Conservation (phyloP, 1,140 invertebrate species). For the Pseudomyrmex gracilis region DNA sequence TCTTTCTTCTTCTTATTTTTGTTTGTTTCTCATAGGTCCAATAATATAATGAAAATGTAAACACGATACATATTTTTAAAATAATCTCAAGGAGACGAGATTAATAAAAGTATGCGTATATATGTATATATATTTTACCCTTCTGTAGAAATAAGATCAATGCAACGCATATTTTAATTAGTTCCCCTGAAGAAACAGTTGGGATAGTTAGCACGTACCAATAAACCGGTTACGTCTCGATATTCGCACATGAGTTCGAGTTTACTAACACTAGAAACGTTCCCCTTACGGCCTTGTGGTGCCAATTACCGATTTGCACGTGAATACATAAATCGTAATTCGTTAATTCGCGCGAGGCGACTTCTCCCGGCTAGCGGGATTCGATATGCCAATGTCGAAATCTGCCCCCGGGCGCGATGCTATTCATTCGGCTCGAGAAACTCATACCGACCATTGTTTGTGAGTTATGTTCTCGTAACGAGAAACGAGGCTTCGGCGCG, state of each 20-base stretch:
- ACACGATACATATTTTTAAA: too few species aligned
- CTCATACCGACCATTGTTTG: conserved; percentile 67
- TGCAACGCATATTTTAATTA: conserved; percentile 9
- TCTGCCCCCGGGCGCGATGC: conserved; percentile 63
- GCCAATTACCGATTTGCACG: conserved; percentile 71
- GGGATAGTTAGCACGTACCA: conserved; percentile 3
- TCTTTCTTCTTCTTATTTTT: neutral
- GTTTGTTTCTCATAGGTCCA: neutral
- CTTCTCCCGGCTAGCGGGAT: conserved; percentile 59
- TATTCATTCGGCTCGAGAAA: conserved; percentile 71
- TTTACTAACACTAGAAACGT: conserved; percentile 46
- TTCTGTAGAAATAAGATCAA: neutral
- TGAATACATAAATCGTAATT: conserved; percentile 75
- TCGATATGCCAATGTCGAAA: conserved; percentile 70
- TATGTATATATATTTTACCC: neutral
- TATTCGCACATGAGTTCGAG: neutral
- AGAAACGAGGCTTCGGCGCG: conserved; percentile 65
- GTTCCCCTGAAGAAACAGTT: conserved; percentile 6
- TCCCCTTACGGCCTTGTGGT: conserved; percentile 60
- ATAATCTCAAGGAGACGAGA: too few species aligned
- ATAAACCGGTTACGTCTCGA: conserved; percentile 37
- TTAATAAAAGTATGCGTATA: neutral
- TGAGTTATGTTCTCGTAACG: conserved; percentile 75
- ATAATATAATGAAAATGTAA: too few species aligned
- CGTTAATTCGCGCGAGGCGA: conserved; percentile 70